phyloP scores from a whole-genome alignment of 2,113 vertebrate genomes.

The Motacilla alba region DNA sequence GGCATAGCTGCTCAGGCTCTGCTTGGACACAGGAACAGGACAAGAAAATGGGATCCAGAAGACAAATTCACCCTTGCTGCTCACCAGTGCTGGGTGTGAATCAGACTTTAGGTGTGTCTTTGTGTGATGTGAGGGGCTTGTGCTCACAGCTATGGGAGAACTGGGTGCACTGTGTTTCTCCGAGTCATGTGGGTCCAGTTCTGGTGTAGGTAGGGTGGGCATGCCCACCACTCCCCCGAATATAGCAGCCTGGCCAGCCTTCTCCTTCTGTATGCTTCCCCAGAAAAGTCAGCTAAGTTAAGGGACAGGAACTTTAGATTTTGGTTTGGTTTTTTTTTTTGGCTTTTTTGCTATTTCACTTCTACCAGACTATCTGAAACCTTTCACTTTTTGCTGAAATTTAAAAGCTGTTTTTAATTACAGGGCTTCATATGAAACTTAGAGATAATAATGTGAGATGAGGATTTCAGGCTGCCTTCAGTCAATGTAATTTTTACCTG shows the following conservation, averaged over 20 bases:
- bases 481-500: not conserved
- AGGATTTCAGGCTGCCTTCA: not conserved
- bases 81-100: not conserved
- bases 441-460: not conserved
- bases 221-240: rapidly evolving
- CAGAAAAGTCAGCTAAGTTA: not conserved
- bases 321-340: not conserved
- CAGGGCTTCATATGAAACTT: not conserved
- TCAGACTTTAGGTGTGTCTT: not conserved
- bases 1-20: not conserved
- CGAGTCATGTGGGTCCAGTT: rapidly evolving
- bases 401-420: conserved; percentile 11
- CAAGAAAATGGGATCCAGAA: not conserved
- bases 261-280: not conserved
- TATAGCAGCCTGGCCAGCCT: not conserved
- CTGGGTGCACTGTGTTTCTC: not conserved
- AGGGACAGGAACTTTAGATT: not conserved
- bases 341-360: not conserved
- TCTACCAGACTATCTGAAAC: not conserved
- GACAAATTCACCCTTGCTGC: not conserved
- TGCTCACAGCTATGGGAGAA: rapidly evolving
- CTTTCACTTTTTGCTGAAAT: not conserved
- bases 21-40: not conserved
- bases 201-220: not conserved
- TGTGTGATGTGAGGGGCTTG: not conserved